Evolutionary conservation across 2,888 invertebrate species (phyloP).

Genomic region (Synanthedon andrenaeformis): DNA sequence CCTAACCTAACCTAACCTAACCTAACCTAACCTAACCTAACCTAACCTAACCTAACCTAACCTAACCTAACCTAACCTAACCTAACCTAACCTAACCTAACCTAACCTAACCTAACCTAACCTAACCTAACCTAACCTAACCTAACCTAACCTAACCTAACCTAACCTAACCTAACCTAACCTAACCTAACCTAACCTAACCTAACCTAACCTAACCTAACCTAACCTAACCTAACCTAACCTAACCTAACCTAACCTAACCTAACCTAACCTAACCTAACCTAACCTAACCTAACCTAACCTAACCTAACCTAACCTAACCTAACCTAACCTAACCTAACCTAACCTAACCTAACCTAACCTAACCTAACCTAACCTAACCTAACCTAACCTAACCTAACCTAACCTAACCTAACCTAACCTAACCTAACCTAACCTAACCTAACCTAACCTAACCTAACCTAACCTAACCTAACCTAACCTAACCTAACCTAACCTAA

Average conservation of each 20-base stretch:
- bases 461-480: no score
- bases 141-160: slow-evolving; percentile 2
- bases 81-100: slow-evolving; percentile 1
- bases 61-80: slow-evolving; percentile 1
- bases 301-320: slow-evolving; percentile 12
- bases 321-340: slow-evolving; percentile 11
- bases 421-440: no score
- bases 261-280: slow-evolving; percentile 6
- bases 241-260: slow-evolving; percentile 1
- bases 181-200: slow-evolving; percentile 3
- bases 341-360: slow-evolving; percentile 10
- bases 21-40: slow-evolving; percentile 2
- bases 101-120: slow-evolving; percentile 2
- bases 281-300: slow-evolving; percentile 7
- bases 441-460: no score
- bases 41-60: slow-evolving; percentile 1
- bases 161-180: slow-evolving; percentile 2
- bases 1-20: slow-evolving; percentile 3
- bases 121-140: slow-evolving; percentile 2
- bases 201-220: slow-evolving; percentile 6
- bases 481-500: no score
- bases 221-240: slow-evolving; percentile 8
- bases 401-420: no score
- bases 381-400: no score
- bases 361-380: no score